Evolutionary conservation across 2,113 vertebrate genomes (phyloP), one percentile per base, ranked within the genome.

Genomic region (Atractosteus spatula): DNA sequence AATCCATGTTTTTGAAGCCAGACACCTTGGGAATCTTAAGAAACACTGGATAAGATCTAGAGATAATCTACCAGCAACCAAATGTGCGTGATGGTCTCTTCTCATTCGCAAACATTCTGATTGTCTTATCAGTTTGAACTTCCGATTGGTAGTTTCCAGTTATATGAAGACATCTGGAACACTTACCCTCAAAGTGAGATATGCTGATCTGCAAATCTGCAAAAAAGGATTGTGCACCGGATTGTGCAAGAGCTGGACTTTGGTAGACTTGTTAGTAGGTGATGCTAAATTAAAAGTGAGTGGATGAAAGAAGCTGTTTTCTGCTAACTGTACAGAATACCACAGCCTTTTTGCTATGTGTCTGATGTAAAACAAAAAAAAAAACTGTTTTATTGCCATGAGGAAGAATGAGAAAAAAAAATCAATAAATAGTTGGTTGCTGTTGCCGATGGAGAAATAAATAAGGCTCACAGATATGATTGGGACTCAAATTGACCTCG

Each of bases 361-460:
- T 59, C 68, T 44, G 57, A 6, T n/a, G 66, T 55, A 55, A 68
- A 51, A 68, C 41, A 74, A 68, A n/a, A 68, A 68, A 6, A 51
- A 29, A 68, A 68, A 68, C 17, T 45, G 8, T 74, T 74, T 29
- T 74, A 74, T 65, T 74, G 41, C 54, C 62, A 51, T 51, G 29
- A 3, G 45, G 44, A 63, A 74, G 73, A 16, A 45, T 7, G 45
- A 68, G 45, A 13, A 13, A 13, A 59, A n/a, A 44, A 61, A 70
- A 74, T 74, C 73, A 69, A 74, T 70, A 74, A 55, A 62, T 62
- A 69, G 59, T 70, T 70, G 64, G 66, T 43, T 45, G 47, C 73
- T 8, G 44, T 14, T 44, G 51, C 54, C 51, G 70, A 69, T 69
- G 73, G 51, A 64, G 69, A 74, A 62, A 74, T 69, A 69, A 74